Conservation (phyloP, 2,888 invertebrate species). For the Eilema depressum region DNA sequence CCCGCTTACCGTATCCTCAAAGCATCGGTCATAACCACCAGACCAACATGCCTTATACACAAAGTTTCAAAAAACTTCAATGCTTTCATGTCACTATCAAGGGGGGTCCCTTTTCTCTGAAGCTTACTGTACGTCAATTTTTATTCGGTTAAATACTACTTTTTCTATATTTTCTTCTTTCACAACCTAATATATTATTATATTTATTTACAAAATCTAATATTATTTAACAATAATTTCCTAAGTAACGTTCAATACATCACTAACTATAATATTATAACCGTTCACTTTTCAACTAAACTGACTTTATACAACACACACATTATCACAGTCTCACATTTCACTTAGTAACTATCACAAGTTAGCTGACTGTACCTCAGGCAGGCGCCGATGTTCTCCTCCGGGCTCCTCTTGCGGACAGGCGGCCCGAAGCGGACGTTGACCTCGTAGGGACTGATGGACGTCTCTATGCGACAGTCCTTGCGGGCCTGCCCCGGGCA, state of each 20-base stretch:
- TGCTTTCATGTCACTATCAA: too few relatives aligned
- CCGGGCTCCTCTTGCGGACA: conserved; percentile 89
- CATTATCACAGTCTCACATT: conserved; percentile 17
- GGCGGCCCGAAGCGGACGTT: conserved; percentile 92
- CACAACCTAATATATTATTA: not conserved
- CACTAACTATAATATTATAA: not conserved
- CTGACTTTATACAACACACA: not conserved
- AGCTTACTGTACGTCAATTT: too few relatives aligned
- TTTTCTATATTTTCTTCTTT: not conserved
- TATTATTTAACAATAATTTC: not conserved
- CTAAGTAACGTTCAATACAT: not conserved
- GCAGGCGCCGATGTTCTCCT: conserved; percentile 94
- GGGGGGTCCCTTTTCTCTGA: too few relatives aligned
- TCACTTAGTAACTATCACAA: conserved; percentile 76
- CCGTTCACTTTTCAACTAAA: not conserved
- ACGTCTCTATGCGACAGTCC: conserved; percentile 91
- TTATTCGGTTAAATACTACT: too few relatives aligned
- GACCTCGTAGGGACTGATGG: conserved; percentile 92
- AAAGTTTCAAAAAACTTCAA: too few relatives aligned
- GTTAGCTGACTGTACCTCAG: conserved; percentile 90
- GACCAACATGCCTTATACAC: too few relatives aligned
- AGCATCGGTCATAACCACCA: too few relatives aligned
- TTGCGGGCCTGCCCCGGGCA: conserved; percentile 84
- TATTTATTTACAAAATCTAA: not conserved
- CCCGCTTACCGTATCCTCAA: too few relatives aligned